Conservation (phyloP, 2,888 invertebrate genomes). For the Orgyia antiqua region DNA sequence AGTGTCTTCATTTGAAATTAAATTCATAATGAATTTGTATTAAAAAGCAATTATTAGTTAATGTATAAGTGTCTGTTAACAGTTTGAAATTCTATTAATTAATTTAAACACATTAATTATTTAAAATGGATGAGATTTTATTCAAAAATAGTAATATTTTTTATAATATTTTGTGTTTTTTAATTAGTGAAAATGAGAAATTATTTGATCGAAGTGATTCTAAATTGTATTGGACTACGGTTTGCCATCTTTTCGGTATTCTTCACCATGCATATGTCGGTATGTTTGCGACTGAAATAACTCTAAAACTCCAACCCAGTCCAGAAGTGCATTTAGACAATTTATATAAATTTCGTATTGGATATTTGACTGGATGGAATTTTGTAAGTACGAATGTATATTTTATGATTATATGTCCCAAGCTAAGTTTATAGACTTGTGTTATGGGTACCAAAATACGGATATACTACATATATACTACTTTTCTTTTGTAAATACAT, state of each 20-base stretch:
- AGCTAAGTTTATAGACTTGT: too few relatives aligned
- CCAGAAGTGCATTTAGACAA: slow-evolving; percentile 30
- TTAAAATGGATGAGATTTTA: slow-evolving; percentile 48
- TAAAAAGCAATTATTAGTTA: too few relatives aligned
- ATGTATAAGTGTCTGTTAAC: too few relatives aligned
- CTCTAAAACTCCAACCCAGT: slow-evolving; percentile 30
- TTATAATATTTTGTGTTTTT: slow-evolving; percentile 57
- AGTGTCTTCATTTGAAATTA: too few relatives aligned
- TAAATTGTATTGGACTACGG: slow-evolving; percentile 57
- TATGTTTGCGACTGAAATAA: slow-evolving; percentile 30
- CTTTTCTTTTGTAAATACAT: too few relatives aligned
- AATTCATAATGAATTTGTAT: too few relatives aligned
- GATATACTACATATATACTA: too few relatives aligned
- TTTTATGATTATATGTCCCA: too few relatives aligned
- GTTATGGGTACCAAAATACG: too few relatives aligned
- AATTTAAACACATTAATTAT: too few relatives aligned
- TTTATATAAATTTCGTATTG: slow-evolving; percentile 38
- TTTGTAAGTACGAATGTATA: slow-evolving; percentile 63
- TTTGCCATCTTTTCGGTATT: slow-evolving; percentile 42
- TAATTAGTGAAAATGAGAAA: slow-evolving; percentile 64
- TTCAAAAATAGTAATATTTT: slow-evolving; percentile 56
- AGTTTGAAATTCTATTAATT: too few relatives aligned
- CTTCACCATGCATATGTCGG: slow-evolving; percentile 42
- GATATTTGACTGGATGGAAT: slow-evolving; percentile 61
- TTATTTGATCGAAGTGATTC: slow-evolving; percentile 56